These are phyloP conservation scores for Heliornis fulica DNA, from an alignment of 2,113 vertebrate species.

Conservation along the genomic window DNA sequence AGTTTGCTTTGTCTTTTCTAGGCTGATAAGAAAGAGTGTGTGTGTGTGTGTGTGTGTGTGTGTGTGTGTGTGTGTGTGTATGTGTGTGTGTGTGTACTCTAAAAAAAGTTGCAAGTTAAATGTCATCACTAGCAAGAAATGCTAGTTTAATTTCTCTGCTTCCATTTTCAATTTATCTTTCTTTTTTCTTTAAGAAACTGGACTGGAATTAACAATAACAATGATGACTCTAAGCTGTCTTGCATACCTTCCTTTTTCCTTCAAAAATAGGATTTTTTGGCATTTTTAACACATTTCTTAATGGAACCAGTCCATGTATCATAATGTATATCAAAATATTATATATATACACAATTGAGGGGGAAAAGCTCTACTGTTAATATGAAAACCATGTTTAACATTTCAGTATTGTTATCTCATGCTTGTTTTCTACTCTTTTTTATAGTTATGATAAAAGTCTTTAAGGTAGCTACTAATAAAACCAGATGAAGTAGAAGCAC, in stretches of 20 bases:
- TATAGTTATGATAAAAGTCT: neutral
- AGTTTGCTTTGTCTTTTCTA: neutral
- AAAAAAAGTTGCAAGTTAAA: neutral
- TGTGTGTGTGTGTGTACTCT: neutral
- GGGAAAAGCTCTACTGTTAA: neutral
- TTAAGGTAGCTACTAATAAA: neutral
- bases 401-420: neutral
- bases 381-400: neutral
- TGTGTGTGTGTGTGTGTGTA: neutral
- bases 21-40: neutral
- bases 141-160: neutral
- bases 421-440: neutral
- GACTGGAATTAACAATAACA: neutral
- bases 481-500: neutral
- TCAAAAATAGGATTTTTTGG: fast-evolving
- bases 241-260: neutral
- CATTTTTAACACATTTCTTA: neutral
- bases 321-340: neutral
- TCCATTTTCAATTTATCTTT: neutral
- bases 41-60: neutral
- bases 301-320: neutral
- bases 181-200: neutral
- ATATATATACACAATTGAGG: neutral
- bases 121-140: neutral
- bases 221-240: neutral